Evolutionary conservation across 2,888 invertebrate genomes (phyloP).

Genomic region (Nezara viridula): DNA sequence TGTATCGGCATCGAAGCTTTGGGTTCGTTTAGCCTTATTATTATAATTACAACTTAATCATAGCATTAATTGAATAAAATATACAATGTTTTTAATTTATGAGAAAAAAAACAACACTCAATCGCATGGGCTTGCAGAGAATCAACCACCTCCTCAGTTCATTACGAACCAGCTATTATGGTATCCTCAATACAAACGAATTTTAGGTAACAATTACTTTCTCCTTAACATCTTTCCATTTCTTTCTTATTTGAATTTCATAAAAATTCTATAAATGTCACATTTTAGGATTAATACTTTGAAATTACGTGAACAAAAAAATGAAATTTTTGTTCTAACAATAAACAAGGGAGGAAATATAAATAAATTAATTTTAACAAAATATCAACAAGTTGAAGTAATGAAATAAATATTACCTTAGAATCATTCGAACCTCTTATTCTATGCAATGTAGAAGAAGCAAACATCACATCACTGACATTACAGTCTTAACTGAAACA

Average conservation of each 20-base stretch:
- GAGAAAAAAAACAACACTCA: too few species aligned
- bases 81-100: too few species aligned
- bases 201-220: not conserved
- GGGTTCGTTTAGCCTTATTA: too few species aligned
- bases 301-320: not conserved
- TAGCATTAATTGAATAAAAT: too few species aligned
- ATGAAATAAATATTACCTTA: constrained; percentile 21
- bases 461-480: constrained; percentile 58
- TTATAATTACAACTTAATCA: too few species aligned
- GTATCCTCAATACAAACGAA: not conserved
- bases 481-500: constrained; percentile 51
- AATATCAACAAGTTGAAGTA: not conserved
- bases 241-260: not conserved
- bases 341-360: not conserved
- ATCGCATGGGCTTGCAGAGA: too few species aligned
- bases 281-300: not conserved
- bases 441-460: constrained; percentile 58
- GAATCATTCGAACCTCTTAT: constrained; percentile 58
- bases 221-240: not conserved
- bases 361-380: not conserved
- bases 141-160: not conserved
- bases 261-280: not conserved
- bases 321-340: not conserved
- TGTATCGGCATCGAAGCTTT: too few species aligned
- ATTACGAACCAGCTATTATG: not conserved